phyloP scores from a whole-genome alignment of 2,113 vertebrate species.

The Puffinus mauretanicus region DNA sequence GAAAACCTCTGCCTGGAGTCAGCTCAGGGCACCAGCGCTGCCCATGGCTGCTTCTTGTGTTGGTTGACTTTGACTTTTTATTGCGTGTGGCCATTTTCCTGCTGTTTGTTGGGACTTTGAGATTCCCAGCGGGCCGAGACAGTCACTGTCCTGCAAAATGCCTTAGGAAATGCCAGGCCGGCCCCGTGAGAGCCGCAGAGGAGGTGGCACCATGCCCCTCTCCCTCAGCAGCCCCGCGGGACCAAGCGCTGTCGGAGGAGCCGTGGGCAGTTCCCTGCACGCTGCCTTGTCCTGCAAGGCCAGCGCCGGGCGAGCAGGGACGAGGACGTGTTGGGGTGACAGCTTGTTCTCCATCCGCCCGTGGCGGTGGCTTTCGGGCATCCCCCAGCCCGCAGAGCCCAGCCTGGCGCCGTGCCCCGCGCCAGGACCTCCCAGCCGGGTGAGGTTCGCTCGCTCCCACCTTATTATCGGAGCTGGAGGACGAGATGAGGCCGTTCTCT shows the following conservation, averaged over 20 bases:
- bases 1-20: background rate
- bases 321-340: background rate
- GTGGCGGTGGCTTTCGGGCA: rapidly evolving
- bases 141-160: background rate
- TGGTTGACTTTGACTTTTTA: background rate
- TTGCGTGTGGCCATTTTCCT: background rate
- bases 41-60: background rate
- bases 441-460: background rate
- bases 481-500: background rate
- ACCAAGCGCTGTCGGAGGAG: background rate
- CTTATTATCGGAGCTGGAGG: background rate
- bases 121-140: background rate
- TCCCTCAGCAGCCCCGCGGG: rapidly evolving
- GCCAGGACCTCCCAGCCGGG: background rate
- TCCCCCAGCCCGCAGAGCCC: background rate
- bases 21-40: background rate
- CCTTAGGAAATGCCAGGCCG: background rate
- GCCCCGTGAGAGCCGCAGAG: background rate
- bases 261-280: rapidly evolving
- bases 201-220: background rate
- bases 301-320: background rate
- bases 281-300: background rate
- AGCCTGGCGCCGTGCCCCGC: rapidly evolving
- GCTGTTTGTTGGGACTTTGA: background rate
- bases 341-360: background rate